Evolutionary conservation across 2,888 invertebrate species (phyloP), one percentile per base, ranked within the genome.

Genomic region (Tiliacea citrago): DNA sequence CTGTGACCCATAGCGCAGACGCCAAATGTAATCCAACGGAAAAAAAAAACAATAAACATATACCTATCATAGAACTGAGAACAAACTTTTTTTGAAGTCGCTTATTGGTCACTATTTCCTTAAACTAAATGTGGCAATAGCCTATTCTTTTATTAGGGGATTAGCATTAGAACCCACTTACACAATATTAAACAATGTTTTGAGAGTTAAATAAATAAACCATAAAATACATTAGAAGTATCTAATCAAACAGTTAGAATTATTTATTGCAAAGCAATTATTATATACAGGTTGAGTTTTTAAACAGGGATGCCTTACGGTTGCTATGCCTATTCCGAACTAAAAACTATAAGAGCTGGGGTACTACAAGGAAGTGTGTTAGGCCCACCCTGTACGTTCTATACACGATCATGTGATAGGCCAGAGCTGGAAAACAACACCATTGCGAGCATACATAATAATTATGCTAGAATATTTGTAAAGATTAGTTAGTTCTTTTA

Each of bases 151-250:
- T 68, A 42, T 49, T 39, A 24, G 0, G 13, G 6, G 49, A 67
- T 66, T 7, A n/a, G 1, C 9, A 5, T 42, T 49, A 29, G 5
- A 61, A 73, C 7, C 18, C 42, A 61, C 8, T 21, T 21, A 24
- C 9, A 51, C 9, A 39, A 24, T 39, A 21, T 7, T 47, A 18
- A 47, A n/a, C 21, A 45, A 39, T 45, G 60, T 61, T 39, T 21
- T 18, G 8, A 73, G 21, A 62, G 21, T 60, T 42, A 51, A 35
- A n/a, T 29, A 49, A 67, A 55, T 62, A 55, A 55, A 68, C 16
- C 42, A 55, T 61, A 1, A 62, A n/a, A 55, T 29, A 47, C 35
- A 77, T 77, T 68, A 29, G 10, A 75, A 57, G 18, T 57, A 62
- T 60, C 58, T 75, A 35, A 53, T 65, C 65, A 21, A 58, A 55